phyloP scores from a whole-genome alignment of 2,113 vertebrate genomes.

The Coptodon bakossiorum region DNA sequence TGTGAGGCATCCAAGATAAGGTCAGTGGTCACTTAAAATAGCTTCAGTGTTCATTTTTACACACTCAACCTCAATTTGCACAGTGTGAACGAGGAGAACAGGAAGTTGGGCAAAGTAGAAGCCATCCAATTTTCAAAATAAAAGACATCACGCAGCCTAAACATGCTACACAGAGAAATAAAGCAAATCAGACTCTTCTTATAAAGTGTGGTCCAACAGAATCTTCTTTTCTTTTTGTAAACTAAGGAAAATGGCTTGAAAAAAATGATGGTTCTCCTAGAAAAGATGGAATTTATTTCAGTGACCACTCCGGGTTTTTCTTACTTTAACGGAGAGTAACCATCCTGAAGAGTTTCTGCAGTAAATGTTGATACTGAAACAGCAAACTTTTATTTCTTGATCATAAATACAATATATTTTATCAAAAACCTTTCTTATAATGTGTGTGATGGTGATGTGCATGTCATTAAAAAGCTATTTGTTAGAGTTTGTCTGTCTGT shows the following conservation, averaged over 20 bases:
- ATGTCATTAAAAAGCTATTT: background rate
- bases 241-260: background rate
- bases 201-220: background rate
- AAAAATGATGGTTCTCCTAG: background rate
- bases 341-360: background rate
- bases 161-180: background rate
- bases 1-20: background rate
- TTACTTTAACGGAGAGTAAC: background rate
- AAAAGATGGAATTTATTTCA: background rate
- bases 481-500: background rate
- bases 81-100: background rate
- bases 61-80: background rate
- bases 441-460: background rate
- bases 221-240: background rate
- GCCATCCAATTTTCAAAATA: background rate
- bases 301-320: background rate
- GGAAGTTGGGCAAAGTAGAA: background rate
- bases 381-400: background rate
- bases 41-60: background rate
- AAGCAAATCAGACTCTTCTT: background rate
- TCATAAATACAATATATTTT: background rate
- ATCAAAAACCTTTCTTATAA: background rate
- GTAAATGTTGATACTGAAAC: background rate
- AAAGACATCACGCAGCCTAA: background rate
- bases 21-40: background rate